Conservation (phyloP, 1,140 invertebrate species). For the Nixonia krombeini region DNA sequence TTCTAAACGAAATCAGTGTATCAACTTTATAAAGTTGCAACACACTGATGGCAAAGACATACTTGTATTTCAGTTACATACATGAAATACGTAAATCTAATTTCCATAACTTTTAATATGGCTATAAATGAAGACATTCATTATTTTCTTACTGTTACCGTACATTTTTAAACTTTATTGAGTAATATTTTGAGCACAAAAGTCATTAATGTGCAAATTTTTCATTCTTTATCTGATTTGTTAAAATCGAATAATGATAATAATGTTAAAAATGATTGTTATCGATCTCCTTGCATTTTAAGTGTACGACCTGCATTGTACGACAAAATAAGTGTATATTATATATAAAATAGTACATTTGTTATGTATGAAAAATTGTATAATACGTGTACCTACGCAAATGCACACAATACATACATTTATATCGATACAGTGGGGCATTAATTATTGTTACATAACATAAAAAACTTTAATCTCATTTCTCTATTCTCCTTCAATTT, state of each 20-base stretch:
- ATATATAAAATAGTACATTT: conserved; percentile 46
- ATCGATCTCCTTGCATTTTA: conserved; percentile 40
- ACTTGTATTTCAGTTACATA: no score
- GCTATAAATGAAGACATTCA: no score
- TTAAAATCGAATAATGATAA: no score
- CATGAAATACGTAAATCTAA: no score
- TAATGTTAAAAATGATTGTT: no score
- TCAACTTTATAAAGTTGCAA: conserved; percentile 1
- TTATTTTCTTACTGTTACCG: no score
- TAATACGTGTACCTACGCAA: conserved; percentile 5
- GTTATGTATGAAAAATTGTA: conserved; percentile 9
- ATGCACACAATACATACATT: conserved; percentile 5
- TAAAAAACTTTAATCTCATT: conserved; percentile 14
- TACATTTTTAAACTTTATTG: no score
- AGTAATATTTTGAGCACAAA: no score
- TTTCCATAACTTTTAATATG: no score
- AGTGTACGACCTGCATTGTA: conserved; percentile 46
- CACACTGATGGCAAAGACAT: neutral
- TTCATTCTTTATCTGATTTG: no score
- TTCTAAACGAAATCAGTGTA: no score
- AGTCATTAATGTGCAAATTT: no score
- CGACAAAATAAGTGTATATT: conserved; percentile 55
- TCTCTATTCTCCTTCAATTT: neutral
- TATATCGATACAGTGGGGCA: neutral
- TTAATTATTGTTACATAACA: conserved; percentile 9